Conservation (phyloP, 1,140 invertebrate species). For the Solen grandis region DNA sequence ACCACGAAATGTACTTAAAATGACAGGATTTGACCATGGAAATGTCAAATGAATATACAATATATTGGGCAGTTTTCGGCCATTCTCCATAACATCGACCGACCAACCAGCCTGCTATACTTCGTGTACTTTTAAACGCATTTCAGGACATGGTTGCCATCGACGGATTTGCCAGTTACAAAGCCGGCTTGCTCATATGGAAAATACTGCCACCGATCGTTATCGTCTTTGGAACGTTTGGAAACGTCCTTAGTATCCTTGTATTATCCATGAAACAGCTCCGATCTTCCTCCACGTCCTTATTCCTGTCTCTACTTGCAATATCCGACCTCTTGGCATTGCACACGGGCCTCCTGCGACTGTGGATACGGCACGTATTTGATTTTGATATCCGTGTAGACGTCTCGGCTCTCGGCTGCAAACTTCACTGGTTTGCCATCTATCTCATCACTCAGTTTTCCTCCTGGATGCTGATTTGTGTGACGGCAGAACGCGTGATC, state of each 20-base stretch:
- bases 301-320: constrained; percentile 57
- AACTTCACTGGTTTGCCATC: constrained; percentile 55
- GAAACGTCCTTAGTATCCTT: constrained; percentile 57
- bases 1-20: too few species aligned
- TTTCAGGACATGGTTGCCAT: too few species aligned
- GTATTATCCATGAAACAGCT: constrained; percentile 45
- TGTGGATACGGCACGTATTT: constrained; percentile 43
- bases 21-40: too few species aligned
- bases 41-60: too few species aligned
- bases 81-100: too few species aligned
- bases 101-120: too few species aligned
- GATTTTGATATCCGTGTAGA: constrained; percentile 50
- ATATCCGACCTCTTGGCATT: constrained; percentile 58
- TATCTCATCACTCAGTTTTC: constrained; percentile 60
- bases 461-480: constrained; percentile 64
- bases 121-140: too few species aligned
- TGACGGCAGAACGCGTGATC: constrained; percentile 64
- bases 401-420: constrained; percentile 27
- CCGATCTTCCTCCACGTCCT: constrained; percentile 13
- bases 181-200: too few species aligned
- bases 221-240: constrained; percentile 56
- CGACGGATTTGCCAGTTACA: too few species aligned
- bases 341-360: constrained; percentile 61
- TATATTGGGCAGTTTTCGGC: too few species aligned
- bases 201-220: too few species aligned